phyloP scores from a whole-genome alignment of 2,888 invertebrate genomes.

The Ptycholaimellus sp. region DNA sequence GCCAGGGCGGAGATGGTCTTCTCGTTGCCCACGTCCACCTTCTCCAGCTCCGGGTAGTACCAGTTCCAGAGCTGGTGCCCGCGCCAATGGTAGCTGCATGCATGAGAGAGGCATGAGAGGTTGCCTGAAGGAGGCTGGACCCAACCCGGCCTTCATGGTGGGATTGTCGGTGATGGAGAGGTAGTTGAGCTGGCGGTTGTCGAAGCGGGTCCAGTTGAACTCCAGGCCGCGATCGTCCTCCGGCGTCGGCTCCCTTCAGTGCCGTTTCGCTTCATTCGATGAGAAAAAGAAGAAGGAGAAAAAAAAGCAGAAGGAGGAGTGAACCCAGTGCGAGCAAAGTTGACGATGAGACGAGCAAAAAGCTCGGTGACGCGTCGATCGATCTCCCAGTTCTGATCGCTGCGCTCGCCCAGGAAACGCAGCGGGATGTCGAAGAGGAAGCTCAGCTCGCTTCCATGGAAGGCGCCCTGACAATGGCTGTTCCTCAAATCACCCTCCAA shows the following conservation, averaged over 20 bases:
- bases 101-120: not conserved
- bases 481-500: too few relatives aligned
- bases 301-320: conserved; percentile 3
- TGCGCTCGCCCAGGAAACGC: conserved; percentile 16
- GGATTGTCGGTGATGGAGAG: conserved; percentile 22
- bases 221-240: conserved; percentile 15
- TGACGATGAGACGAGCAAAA: conserved; percentile 21
- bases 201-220: conserved; percentile 22
- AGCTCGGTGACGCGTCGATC: conserved; percentile 24
- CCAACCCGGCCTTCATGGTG: conserved; percentile 15
- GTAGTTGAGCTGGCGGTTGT: conserved; percentile 16
- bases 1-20: conserved; percentile 18
- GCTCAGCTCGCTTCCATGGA: conserved; percentile 23
- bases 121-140: not conserved
- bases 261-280: not conserved
- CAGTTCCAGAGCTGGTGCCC: conserved; percentile 25
- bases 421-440: conserved; percentile 24
- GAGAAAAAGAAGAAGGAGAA: not conserved
- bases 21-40: conserved; percentile 23
- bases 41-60: conserved; percentile 20
- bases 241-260: conserved; percentile 21
- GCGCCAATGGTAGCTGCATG: conserved; percentile 14
- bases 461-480: conserved; percentile 11
- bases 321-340: conserved; percentile 20
- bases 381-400: conserved; percentile 23